A percentile compares a stretch with the other conserved stretches of the same genome.
These are phyloP conservation scores for Saxicola maurus DNA, from an alignment of 2,797 vertebrate genomes.

Conservation along the genomic window DNA sequence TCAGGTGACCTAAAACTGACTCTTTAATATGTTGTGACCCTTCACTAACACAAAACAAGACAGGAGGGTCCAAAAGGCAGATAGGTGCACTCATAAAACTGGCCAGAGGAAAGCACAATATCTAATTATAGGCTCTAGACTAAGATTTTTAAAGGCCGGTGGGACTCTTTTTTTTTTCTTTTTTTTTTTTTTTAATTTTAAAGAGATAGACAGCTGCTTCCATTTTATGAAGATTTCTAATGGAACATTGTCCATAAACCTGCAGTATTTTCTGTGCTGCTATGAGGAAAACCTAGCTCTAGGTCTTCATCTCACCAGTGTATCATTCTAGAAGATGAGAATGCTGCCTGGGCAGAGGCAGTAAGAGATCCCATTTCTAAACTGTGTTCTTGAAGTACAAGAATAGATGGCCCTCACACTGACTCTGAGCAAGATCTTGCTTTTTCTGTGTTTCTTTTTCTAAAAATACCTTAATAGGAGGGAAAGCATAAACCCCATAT, in stretches of 20 bases:
- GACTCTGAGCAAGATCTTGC: neutral
- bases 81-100: neutral
- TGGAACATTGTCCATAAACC: neutral
- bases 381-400: neutral
- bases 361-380: neutral
- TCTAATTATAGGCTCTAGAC: neutral
- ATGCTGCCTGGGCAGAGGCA: neutral
- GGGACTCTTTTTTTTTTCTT: no score
- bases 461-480: neutral
- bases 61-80: neutral
- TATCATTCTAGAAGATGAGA: neutral
- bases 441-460: neutral
- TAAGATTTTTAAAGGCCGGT: neutral
- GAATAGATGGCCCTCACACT: neutral
- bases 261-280: neutral
- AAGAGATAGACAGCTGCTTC: neutral
- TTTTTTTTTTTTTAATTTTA: no score
- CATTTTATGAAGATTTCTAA: neutral
- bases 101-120: neutral
- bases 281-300: neutral
- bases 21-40: neutral
- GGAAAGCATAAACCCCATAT: neutral
- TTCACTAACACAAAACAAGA: neutral
- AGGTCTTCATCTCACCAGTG: neutral
- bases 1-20: neutral